Evolutionary conservation across 1,140 invertebrate genomes (phyloP), one percentile per base, ranked within the genome.

Genomic region (Colletes gigas): DNA sequence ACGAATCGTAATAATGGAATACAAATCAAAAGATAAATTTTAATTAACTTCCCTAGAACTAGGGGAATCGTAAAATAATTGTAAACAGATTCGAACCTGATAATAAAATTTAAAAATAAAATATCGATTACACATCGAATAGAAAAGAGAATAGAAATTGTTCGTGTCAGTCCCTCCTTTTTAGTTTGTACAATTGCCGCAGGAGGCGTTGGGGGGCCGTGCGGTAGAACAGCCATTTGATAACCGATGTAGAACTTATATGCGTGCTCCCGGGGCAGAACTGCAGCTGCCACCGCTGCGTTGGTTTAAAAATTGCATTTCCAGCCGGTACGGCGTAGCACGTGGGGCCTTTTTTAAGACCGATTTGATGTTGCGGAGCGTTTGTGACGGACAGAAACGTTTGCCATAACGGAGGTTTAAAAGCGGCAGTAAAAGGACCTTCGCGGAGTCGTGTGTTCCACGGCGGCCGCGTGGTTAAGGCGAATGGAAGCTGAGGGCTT

Each of bases 251-350:
- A 19, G 21, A 59, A 19, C 9, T 71, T 59, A 44, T 12, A 62
- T n/a, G 50, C 50, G 50, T 8, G 47, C 30, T 71, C 14, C 8
- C 30, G 15, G 63, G 69, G 54, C 78, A 50, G 55, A 67, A 54
- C 63, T 52, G 41, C 39, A 78, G 60, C 60, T 66, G 30, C 55
- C 62, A 54, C 7, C 63, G 19, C 5, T 10, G 44, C 19, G 50
- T 59, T 63, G 62, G 57, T 67, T 69, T 74, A 80, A 83, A 82
- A 80, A 80, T 68, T 63, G 70, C 65, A 41, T 54, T 65, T 55
- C 55, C 50, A 15, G 15, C 69, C 21, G 59, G 19, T 47, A 70
- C n/a, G 76, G 79, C 65, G 62, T 30, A 30, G 30, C 65, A 62
- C 21, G 50, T 78, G 67, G 21, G 9, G 54, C 66, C 55, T 63